Percentiles rank a stretch among this genome's conserved stretches.
These are phyloP conservation scores for Pimpla rufipes DNA, from an alignment of 2,888 invertebrate species.

Conservation along the genomic window DNA sequence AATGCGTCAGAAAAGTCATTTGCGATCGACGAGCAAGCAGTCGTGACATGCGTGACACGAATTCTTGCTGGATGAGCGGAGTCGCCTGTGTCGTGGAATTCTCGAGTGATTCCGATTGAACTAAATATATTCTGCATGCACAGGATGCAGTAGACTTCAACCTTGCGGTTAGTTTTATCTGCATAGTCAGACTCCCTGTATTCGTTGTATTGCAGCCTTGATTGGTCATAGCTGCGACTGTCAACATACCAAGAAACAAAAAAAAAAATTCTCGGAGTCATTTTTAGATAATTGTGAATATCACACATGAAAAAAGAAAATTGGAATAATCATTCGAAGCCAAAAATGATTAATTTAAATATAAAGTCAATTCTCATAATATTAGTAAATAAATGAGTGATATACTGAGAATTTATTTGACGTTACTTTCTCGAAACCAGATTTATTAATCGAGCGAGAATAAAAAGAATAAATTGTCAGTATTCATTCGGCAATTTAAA, in stretches of 20 bases:
- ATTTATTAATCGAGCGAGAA: neutral
- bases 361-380: neutral
- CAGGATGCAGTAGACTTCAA: neutral
- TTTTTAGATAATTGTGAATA: neutral
- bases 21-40: neutral
- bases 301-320: too few relatives aligned
- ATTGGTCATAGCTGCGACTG: neutral
- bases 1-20: neutral
- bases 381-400: neutral
- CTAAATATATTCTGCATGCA: neutral
- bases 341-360: neutral
- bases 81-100: constrained; percentile 7
- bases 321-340: too few relatives aligned
- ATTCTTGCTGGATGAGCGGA: constrained; percentile 16
- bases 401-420: too few relatives aligned
- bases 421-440: too few relatives aligned
- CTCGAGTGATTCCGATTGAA: constrained; percentile 4
- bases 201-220: neutral
- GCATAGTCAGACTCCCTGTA: neutral
- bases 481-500: too few relatives aligned
- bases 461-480: neutral
- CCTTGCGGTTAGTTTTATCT: constrained; percentile 2
- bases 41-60: constrained; percentile 24
- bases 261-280: neutral
- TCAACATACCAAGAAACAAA: neutral